phyloP scores from a whole-genome alignment of 2,888 invertebrate species.

The Stenichneumon culpator region DNA sequence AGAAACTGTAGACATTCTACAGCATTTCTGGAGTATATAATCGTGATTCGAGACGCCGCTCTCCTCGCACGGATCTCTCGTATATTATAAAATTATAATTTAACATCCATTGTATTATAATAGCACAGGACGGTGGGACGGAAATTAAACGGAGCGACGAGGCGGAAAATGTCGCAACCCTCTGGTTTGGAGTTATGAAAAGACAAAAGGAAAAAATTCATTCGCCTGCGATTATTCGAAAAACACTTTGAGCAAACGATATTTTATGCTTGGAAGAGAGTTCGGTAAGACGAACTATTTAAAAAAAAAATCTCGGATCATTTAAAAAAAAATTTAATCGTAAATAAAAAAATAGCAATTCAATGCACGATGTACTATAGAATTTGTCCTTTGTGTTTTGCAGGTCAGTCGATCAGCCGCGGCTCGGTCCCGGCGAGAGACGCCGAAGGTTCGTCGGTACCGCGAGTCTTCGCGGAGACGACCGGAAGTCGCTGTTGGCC shows the following conservation, averaged over 20 bases:
- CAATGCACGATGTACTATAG: no score
- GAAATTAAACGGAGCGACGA: conserved; percentile 43
- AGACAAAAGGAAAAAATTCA: no score
- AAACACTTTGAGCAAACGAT: not conserved
- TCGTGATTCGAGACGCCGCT: conserved; percentile 60
- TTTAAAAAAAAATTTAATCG: no score
- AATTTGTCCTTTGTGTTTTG: conserved; percentile 7
- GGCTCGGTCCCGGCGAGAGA: conserved; percentile 44
- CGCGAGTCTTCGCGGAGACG: conserved; percentile 39
- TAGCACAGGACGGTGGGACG: not conserved
- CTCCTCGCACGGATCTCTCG: conserved; percentile 32
- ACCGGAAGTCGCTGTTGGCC: conserved; percentile 44
- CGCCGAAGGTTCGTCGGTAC: conserved; percentile 47
- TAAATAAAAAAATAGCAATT: no score
- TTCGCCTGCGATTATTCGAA: not conserved
- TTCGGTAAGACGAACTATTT: no score
- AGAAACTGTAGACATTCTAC: conserved; percentile 44
- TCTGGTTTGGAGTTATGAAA: not conserved
- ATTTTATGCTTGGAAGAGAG: no score
- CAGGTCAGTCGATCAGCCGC: conserved; percentile 53
- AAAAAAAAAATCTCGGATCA: not conserved
- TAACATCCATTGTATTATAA: conserved; percentile 42
- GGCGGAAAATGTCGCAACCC: not conserved
- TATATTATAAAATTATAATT: conserved; percentile 36
- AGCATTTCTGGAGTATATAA: conserved; percentile 40